A percentile compares a stretch with the other conserved stretches of the same genome.
Evolutionary conservation across 2,888 invertebrate species (phyloP).

Genomic region (Opisthograptis luteolata): DNA sequence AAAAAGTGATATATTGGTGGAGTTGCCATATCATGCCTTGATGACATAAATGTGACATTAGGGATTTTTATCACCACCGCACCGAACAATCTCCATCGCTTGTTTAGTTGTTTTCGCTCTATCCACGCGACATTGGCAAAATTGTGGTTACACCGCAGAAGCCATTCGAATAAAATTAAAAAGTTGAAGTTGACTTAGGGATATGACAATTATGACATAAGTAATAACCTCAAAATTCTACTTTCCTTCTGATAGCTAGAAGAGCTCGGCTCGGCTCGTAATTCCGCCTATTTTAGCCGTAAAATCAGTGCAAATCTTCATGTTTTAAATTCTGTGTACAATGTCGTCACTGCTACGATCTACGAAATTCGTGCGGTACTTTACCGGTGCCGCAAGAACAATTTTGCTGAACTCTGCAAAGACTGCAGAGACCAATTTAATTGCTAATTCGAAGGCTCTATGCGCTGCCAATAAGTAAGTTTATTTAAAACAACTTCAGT

Average conservation of each 20-base stretch:
- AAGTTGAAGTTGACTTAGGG: too few species aligned
- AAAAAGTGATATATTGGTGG: too few species aligned
- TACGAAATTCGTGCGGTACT: constrained; percentile 89
- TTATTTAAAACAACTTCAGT: neutral
- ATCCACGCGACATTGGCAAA: too few species aligned
- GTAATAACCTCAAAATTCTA: constrained; percentile 61
- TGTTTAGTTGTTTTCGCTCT: too few species aligned
- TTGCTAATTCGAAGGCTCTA: constrained; percentile 69
- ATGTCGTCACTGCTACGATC: constrained; percentile 89
- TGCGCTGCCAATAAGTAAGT: constrained; percentile 71
- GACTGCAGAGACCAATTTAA: constrained; percentile 85
- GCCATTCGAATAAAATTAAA: too few species aligned
- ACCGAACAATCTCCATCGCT: too few species aligned
- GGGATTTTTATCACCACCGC: too few species aligned
- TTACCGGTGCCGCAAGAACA: constrained; percentile 88
- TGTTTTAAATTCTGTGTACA: constrained; percentile 43
- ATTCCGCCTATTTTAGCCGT: constrained; percentile 21
- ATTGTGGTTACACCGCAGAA: too few species aligned
- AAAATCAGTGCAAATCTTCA: constrained; percentile 34
- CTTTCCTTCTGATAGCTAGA: constrained; percentile 1
- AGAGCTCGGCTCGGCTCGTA: constrained; percentile 20
- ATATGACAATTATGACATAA: too few species aligned
- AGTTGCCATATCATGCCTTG: too few species aligned
- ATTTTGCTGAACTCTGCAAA: constrained; percentile 87
- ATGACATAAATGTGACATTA: too few species aligned